phyloP scores from a whole-genome alignment of 2,888 invertebrate species.

The Sarcophaga rosellei region DNA sequence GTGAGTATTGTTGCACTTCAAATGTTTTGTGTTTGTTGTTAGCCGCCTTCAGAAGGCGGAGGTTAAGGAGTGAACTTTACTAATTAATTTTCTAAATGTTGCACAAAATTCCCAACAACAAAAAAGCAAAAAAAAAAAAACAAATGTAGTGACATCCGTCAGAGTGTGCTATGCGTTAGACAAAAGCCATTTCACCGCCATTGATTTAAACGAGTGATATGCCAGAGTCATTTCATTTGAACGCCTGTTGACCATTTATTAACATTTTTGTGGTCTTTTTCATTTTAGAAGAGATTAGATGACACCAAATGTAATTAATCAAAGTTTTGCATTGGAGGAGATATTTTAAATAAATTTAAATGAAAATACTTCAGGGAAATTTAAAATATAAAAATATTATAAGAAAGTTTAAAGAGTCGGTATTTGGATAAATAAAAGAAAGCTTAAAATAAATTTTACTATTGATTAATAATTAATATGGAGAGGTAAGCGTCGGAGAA shows the following conservation, averaged over 20 bases:
- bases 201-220: slow-evolving; percentile 38
- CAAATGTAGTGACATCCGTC: slow-evolving; percentile 3
- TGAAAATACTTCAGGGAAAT: not conserved
- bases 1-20: not conserved
- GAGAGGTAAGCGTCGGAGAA: too few relatives aligned
- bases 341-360: not conserved
- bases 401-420: too few relatives aligned
- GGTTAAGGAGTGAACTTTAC: slow-evolving; percentile 58
- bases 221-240: slow-evolving; percentile 45
- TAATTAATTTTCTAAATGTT: slow-evolving; percentile 65
- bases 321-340: not conserved
- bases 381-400: not conserved
- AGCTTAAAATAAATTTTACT: too few relatives aligned
- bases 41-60: slow-evolving; percentile 32
- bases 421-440: too few relatives aligned
- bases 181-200: slow-evolving; percentile 57
- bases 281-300: not conserved
- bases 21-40: slow-evolving; percentile 53
- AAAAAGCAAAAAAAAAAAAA: not conserved
- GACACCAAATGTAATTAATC: slow-evolving; percentile 35
- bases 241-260: slow-evolving; percentile 67
- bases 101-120: slow-evolving; percentile 34
- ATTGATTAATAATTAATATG: too few relatives aligned
- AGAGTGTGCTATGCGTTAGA: slow-evolving; percentile 7
- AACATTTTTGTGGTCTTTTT: slow-evolving; percentile 55